Conservation (phyloP, 2,113 vertebrate species). For the Oreochromis aureus region DNA sequence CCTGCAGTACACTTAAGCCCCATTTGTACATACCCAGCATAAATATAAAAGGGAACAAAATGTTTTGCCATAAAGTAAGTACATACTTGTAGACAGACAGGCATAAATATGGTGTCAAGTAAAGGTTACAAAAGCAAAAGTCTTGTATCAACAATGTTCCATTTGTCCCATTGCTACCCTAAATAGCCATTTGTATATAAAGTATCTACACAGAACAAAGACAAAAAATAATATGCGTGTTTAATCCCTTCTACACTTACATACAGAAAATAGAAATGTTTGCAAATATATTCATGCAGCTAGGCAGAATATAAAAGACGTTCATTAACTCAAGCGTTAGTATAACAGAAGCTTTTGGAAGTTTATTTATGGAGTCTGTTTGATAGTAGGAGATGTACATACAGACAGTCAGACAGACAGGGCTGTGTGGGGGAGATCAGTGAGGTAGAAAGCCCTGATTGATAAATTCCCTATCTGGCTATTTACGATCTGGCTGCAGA, state of each 20-base stretch:
- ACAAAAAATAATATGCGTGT: neutral
- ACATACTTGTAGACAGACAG: neutral
- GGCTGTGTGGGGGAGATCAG: conserved; percentile 78
- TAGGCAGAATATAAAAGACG: neutral
- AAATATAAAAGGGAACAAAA: conserved; percentile 41
- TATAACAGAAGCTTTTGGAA: conserved; percentile 48
- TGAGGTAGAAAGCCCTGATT: conserved; percentile 83
- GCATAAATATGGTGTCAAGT: conserved; percentile 46
- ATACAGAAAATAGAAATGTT: neutral
- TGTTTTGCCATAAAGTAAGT: conserved; percentile 16
- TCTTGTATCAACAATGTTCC: conserved; percentile 24
- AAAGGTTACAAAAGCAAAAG: conserved; percentile 49
- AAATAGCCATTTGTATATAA: neutral
- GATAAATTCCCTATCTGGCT: conserved; percentile 99
- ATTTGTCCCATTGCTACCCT: conserved; percentile 15
- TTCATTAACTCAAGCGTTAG: conserved; percentile 20
- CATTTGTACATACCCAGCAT: conserved; percentile 48
- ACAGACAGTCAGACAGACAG: conserved; percentile 62
- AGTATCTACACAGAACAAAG: neutral
- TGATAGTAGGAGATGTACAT: conserved; percentile 54
- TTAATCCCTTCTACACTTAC: neutral
- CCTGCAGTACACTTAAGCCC: conserved; percentile 43
- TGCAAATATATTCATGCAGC: neutral
- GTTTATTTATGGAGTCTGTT: conserved; percentile 58
- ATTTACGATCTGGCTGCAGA: conserved; percentile 97